phyloP scores from a whole-genome alignment of 64 coral and sea anemone genomes.

The Montipora foliosa region DNA sequence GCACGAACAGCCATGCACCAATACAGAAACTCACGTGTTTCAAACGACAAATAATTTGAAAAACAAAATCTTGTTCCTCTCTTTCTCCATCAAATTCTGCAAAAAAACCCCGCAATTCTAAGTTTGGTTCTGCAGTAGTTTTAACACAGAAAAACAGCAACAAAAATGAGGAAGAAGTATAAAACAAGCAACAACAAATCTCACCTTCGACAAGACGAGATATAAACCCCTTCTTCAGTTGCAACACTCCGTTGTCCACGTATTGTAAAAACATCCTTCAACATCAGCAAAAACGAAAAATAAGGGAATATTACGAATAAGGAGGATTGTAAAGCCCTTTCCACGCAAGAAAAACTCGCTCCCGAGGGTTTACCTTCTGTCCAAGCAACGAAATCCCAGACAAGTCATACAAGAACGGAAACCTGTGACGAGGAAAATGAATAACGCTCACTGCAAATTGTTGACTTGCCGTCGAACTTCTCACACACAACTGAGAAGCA shows the following conservation, averaged over 20 bases:
- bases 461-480: no score
- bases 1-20: neutral
- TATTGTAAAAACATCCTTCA: conserved; percentile 63
- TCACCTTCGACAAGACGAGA: conserved; percentile 74
- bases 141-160: neutral
- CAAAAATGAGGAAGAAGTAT: no score
- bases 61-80: conserved; percentile 51
- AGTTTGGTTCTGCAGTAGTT: no score
- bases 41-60: conserved; percentile 64
- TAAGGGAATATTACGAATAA: neutral
- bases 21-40: conserved; percentile 52
- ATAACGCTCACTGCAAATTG: neutral
- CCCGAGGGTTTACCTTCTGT: conserved; percentile 55
- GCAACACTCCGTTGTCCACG: conserved; percentile 64
- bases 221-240: conserved; percentile 56
- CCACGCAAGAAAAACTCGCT: neutral
- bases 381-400: conserved; percentile 77
- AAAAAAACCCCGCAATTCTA: neutral
- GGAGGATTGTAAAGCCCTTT: neutral
- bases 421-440: conserved; percentile 28
- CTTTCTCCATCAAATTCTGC: conserved; percentile 64
- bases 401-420: conserved; percentile 78
- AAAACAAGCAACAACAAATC: neutral
- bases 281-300: neutral
- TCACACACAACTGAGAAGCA: no score